A percentile compares a stretch with the other conserved stretches of the same genome.
phyloP scores from a whole-genome alignment of 2,888 invertebrate species.

The Cosmia trapezina region DNA sequence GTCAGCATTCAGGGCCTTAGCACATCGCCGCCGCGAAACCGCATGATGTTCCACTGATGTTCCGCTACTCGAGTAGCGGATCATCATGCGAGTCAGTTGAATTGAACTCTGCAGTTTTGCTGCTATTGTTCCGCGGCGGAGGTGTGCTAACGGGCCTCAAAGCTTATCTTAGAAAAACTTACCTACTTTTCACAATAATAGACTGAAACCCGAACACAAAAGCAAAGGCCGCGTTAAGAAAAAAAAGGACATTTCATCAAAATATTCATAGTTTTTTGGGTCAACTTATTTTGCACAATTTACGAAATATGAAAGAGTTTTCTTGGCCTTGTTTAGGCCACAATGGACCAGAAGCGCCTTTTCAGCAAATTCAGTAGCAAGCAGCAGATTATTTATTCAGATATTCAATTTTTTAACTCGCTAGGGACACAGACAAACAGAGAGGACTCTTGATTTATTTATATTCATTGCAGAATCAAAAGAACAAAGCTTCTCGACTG shows the following conservation, averaged over 20 bases:
- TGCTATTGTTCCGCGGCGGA: no score
- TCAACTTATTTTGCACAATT: slow-evolving; percentile 54
- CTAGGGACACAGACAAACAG: slow-evolving; percentile 31
- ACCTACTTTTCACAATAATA: slow-evolving; percentile 18
- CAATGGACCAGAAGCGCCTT: slow-evolving; percentile 42
- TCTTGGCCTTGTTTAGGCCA: slow-evolving; percentile 43
- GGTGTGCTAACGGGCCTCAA: slow-evolving; percentile 21
- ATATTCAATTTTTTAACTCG: slow-evolving; percentile 58
- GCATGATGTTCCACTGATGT: no score
- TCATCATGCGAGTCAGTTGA: no score
- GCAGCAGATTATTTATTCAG: slow-evolving; percentile 58
- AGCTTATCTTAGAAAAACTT: slow-evolving; percentile 13
- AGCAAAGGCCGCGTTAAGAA: slow-evolving; percentile 10
- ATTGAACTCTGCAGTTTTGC: no score
- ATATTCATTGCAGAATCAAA: slow-evolving; percentile 52
- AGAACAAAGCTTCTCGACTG: slow-evolving; percentile 38
- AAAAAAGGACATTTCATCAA: slow-evolving; percentile 42
- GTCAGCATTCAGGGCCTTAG: no score
- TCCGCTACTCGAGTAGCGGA: no score
- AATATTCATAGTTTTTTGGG: slow-evolving; percentile 49
- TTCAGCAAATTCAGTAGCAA: slow-evolving; percentile 43
- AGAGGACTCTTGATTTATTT: slow-evolving; percentile 59
- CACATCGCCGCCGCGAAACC: no score
- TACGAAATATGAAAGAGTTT: slow-evolving; percentile 56
- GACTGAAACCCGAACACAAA: not conserved